Evolutionary conservation across 1,140 invertebrate species (phyloP), one percentile per base, ranked within the genome.

Genomic region (Ceratitis capitata): DNA sequence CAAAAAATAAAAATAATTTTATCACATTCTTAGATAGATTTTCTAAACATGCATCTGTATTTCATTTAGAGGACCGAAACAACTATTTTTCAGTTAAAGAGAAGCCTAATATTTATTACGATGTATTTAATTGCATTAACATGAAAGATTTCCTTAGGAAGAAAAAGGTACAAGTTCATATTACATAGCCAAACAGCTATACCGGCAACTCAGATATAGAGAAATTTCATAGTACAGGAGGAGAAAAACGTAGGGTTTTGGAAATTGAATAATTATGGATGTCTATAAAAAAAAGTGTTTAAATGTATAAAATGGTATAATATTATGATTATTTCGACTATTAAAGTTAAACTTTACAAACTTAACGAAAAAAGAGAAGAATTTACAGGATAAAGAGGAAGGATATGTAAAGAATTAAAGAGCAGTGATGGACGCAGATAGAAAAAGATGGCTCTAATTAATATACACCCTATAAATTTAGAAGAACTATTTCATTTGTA

Each of bases 1-100:
- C n/a, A 16, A 61, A 26, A 16, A 61, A 26, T 10, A 61, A 61
- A n/a, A 2, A 61, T 61, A 61, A 10, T 61, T 61, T 61, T 1
- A 1, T 61, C n/a, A 61, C 2, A 61, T 9, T n/a, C 23, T 10
- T 61, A 23, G 3, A 61, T 61, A 61, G 29, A 61, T 61, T 61
- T 61, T 61, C 58, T 61, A 61, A 3, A 61, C 29, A 26, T 61
- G 58, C 10, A 23, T 16, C 10, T 61, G 58, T 1, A 42, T 26
- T 84, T 86, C 86, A 87, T 86, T 84, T 88, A 78, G 53, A 39
- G 84, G 45, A 3, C 82, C n/a, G 53, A 86, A 45, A 53, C 69
- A 16, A 19, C 53, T 84, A n/a, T n/a, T n/a, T 84, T 84, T 45
- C 45, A 56, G 82, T 58, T 32, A 45, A 83, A 35, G 85, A 53